phyloP scores from a whole-genome alignment of 1,140 invertebrate species.

The Oscheius sp. region DNA sequence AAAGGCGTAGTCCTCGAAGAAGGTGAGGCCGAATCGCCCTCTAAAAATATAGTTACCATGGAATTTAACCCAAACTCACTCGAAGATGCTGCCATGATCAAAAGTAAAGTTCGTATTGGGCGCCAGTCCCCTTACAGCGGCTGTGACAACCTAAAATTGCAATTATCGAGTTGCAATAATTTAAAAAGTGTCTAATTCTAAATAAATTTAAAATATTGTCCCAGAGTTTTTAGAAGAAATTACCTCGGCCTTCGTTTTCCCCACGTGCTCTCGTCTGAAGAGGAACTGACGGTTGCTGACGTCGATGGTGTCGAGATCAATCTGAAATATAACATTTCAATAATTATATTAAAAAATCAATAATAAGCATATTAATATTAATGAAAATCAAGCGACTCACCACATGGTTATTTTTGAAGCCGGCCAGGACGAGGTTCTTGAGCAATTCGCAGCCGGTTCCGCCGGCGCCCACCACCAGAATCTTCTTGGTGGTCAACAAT shows the following conservation, averaged over 20 bases:
- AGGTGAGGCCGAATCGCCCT: slow-evolving; percentile 81
- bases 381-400: too few species aligned
- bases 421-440: slow-evolving; percentile 91
- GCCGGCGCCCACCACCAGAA: slow-evolving; percentile 92
- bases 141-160: too few species aligned
- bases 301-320: slow-evolving; percentile 98
- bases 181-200: too few species aligned
- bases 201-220: too few species aligned
- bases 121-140: slow-evolving; percentile 83
- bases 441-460: slow-evolving; percentile 98
- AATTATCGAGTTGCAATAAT: too few species aligned
- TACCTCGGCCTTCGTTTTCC: slow-evolving; percentile 81
- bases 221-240: too few species aligned
- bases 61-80: slow-evolving; percentile 67
- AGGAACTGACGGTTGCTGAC: slow-evolving; percentile 98
- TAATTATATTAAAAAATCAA: slow-evolving; percentile 8
- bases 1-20: slow-evolving; percentile 85
- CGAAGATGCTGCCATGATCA: slow-evolving; percentile 88
- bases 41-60: slow-evolving; percentile 68
- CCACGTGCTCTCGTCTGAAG: slow-evolving; percentile 94
- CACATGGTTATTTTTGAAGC: slow-evolving; percentile 88
- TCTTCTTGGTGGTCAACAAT: neutral
- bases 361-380: slow-evolving; percentile 67
- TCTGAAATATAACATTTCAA: slow-evolving; percentile 72
- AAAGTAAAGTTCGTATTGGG: slow-evolving; percentile 77